phyloP scores from a whole-genome alignment of 1,140 invertebrate genomes.

The Physella acuta region DNA sequence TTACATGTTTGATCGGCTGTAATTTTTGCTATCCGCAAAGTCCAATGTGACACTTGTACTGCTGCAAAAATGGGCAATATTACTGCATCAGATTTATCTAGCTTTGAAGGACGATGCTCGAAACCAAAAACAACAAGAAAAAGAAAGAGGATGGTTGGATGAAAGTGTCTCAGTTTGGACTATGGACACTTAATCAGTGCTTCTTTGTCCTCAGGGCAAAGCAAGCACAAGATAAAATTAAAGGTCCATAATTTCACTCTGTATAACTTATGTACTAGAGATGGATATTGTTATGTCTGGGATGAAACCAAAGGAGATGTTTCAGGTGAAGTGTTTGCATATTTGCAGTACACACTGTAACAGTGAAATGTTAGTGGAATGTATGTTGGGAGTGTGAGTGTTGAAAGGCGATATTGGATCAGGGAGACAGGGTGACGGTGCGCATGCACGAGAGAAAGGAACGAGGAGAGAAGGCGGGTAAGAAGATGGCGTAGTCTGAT shows the following conservation, averaged over 20 bases:
- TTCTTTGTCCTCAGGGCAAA: neutral
- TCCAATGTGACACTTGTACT: neutral
- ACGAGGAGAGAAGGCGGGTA: too few relatives aligned
- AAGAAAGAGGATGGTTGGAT: too few relatives aligned
- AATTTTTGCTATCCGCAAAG: neutral
- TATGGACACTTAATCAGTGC: neutral
- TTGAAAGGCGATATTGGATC: too few relatives aligned
- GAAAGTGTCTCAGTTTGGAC: neutral
- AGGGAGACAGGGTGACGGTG: too few relatives aligned
- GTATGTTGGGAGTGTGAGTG: too few relatives aligned
- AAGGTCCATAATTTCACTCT: neutral
- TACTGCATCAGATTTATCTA: neutral
- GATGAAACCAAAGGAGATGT: neutral
- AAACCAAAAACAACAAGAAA: too few relatives aligned
- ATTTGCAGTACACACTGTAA: too few relatives aligned
- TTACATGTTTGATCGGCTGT: too few relatives aligned
- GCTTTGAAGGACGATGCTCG: neutral
- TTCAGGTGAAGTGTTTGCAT: neutral
- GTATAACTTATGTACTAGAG: neutral
- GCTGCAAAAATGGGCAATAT: neutral
- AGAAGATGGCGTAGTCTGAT: too few relatives aligned
- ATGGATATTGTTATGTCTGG: neutral
- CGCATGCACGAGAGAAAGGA: too few relatives aligned
- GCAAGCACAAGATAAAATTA: neutral
- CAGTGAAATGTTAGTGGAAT: too few relatives aligned